Conservation (phyloP, 2,888 invertebrate genomes). For the Reticulitermes lucifugus region DNA sequence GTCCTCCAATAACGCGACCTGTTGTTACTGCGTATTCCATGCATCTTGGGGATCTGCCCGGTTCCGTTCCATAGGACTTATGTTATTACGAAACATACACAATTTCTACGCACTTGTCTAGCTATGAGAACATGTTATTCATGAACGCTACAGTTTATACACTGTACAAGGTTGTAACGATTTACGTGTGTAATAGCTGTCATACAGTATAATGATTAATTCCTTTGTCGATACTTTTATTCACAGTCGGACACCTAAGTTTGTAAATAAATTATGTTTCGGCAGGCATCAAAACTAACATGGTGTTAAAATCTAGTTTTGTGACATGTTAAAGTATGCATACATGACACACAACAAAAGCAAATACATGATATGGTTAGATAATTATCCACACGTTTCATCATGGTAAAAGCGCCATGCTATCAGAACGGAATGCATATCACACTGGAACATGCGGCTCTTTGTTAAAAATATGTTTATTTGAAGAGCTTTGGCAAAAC, state of each 20-base stretch:
- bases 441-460: neutral
- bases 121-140: no score
- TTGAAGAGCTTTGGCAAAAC: slow-evolving; percentile 3
- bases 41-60: no score
- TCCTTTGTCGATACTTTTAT: no score
- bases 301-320: neutral
- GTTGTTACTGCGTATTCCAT: no score
- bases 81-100: no score
- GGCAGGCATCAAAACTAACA: neutral
- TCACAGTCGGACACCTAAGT: neutral
- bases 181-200: no score
- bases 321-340: neutral
- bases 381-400: neutral
- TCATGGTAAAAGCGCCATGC: neutral
- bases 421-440: neutral
- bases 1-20: no score
- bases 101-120: no score
- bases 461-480: slow-evolving; percentile 15
- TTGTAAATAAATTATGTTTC: neutral
- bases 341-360: neutral
- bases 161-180: no score
- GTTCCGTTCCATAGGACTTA: no score
- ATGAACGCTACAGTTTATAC: no score
- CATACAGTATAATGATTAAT: no score
- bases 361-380: neutral